Evolutionary conservation across 37 sponge, comb jelly and placozoan genomes (phyloP), one percentile per base, ranked within the genome.

Genomic region (Oopsacas minuta): DNA sequence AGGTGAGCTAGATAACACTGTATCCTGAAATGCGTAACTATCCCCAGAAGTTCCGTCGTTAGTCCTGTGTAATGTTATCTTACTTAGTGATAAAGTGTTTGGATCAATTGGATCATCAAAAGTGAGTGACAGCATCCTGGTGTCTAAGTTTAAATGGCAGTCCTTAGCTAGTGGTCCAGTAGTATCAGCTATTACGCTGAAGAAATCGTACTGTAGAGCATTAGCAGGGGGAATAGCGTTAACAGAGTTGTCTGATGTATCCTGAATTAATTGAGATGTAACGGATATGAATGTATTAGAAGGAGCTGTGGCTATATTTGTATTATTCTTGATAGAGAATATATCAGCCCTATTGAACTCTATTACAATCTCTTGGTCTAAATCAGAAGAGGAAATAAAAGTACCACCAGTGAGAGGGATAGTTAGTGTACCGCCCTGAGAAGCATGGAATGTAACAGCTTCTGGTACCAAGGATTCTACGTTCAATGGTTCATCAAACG

Each of bases 71-170:
- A 85, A 83, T 23, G 81, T 81, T 36, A 85, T 81, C 37, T 8
- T 69, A 1, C 35, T 8, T 32, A 82, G 37, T 7, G 25, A 10
- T 37, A 85, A 30, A 36, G 81, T 85, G 35, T 7, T 81, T 1
- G 37, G 81, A 83, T 85, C 86, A n/a, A 85, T 52, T 30, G 39
- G 51, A 81, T 85, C 86, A 38, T 85, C 86, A 36, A 81, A 85
- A n/a, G 53, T 85, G 22, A 85, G 75, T 38, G 75, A 81, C 22
- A 85, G 37, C 82, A 83, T 36, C 30, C 81, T 81, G 12, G 53
- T 81, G 34, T 85, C 52, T 37, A 85, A 81, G 81, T 36, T 15
- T 81, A 85, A 23, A 81, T 20, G 20, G 32, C 38, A 85, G n/a
- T 81, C 36, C 20, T 1, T 10, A 10, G 75, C 35, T n/a, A 15